Evolutionary conservation across 2,888 invertebrate species (phyloP).

Genomic region (Nineta flava): DNA sequence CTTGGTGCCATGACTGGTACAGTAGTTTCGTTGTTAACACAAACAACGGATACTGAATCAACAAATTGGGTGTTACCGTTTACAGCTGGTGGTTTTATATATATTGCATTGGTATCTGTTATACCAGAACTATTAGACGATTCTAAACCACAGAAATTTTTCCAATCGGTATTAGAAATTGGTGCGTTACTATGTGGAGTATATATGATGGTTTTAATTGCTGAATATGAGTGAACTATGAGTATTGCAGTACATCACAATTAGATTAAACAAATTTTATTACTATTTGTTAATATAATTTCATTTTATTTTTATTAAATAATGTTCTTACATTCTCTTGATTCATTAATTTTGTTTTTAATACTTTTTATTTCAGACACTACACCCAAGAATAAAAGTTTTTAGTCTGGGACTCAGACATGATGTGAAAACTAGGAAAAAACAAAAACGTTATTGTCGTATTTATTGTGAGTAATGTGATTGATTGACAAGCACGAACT

Average conservation of each 20-base stretch:
- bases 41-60: constrained; percentile 48
- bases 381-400: too few species aligned
- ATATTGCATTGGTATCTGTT: constrained; percentile 97
- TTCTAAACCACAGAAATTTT: constrained; percentile 53
- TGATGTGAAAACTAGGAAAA: too few species aligned
- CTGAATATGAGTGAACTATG: constrained; percentile 48
- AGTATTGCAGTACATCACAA: constrained; percentile 10
- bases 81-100: constrained; percentile 98
- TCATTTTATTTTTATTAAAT: too few species aligned
- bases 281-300: not conserved
- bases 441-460: too few species aligned
- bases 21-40: constrained; percentile 66
- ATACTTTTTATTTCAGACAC: too few species aligned
- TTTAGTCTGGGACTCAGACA: too few species aligned
- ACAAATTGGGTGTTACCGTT: constrained; percentile 89
- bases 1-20: constrained; percentile 90
- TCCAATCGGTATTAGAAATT: constrained; percentile 85
- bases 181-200: constrained; percentile 77
- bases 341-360: too few species aligned
- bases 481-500: too few species aligned
- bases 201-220: constrained; percentile 90
- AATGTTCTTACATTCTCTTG: too few species aligned
- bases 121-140: constrained; percentile 93
- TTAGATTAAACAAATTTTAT: not conserved
- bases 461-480: too few species aligned